Evolutionary conservation across 2,113 vertebrate genomes (phyloP).

Genomic region (Mormoops blainvillei): DNA sequence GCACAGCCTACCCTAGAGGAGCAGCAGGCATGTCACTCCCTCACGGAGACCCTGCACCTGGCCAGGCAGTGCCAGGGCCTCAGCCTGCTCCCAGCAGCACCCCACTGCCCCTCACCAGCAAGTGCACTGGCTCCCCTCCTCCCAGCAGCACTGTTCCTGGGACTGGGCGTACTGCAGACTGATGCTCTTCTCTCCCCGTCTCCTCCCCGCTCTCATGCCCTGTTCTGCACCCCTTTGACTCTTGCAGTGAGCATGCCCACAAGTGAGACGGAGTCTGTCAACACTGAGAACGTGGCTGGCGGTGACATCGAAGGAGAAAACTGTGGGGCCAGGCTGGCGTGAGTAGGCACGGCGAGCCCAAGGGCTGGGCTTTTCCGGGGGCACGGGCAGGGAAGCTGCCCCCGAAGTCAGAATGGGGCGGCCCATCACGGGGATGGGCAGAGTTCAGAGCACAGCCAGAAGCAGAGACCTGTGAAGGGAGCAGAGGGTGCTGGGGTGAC

Average conservation of each 20-base stretch:
- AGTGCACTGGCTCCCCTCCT: background rate
- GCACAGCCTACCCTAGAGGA: background rate
- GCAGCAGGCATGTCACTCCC: background rate
- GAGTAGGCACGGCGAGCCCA: slow-evolving; percentile 79
- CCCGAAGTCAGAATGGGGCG: background rate
- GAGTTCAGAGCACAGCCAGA: background rate
- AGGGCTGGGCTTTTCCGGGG: background rate
- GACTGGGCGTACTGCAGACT: background rate
- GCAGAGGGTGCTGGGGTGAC: background rate
- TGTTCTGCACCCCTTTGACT: slow-evolving; percentile 57
- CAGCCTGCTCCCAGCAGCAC: background rate
- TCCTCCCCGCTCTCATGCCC: background rate
- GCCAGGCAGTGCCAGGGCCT: background rate
- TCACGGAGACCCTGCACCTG: background rate
- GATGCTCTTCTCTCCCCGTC: background rate
- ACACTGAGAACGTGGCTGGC: slow-evolving; percentile 95
- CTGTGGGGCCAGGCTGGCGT: slow-evolving; percentile 95
- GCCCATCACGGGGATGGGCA: background rate
- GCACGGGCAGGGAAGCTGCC: accelerated
- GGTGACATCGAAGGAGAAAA: slow-evolving; percentile 95
- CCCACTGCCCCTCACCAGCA: background rate
- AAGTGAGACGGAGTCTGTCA: slow-evolving; percentile 97
- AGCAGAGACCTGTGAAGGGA: background rate
- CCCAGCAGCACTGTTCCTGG: background rate
- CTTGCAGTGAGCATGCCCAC: slow-evolving; percentile 97